A percentile compares a stretch with the other conserved stretches of the same genome.
These are phyloP conservation scores for Chlorops oryzae DNA, from an alignment of 1,140 invertebrate species.

Conservation along the genomic window DNA sequence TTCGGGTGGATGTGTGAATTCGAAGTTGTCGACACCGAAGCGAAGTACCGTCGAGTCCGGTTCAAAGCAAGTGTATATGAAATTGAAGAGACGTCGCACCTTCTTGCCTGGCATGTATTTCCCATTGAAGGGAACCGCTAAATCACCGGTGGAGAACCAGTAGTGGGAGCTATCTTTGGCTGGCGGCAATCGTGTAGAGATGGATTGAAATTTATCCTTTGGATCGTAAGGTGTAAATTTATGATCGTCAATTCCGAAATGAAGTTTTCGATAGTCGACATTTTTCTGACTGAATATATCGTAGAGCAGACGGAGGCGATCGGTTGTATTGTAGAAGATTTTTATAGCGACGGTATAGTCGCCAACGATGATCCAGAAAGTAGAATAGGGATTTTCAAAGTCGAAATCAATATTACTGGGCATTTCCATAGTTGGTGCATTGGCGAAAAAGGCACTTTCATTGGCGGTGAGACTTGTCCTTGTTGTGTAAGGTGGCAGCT, in stretches of 20 bases:
- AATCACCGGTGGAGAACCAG: slow-evolving; percentile 39
- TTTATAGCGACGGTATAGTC: slow-evolving; percentile 33
- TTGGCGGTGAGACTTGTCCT: slow-evolving; percentile 8
- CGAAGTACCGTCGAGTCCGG: slow-evolving; percentile 17
- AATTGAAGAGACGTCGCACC: slow-evolving; percentile 30
- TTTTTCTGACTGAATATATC: slow-evolving; percentile 40
- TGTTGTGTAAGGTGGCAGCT: neutral
- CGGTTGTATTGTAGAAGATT: slow-evolving; percentile 23
- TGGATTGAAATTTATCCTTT: neutral
- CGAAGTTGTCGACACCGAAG: slow-evolving; percentile 37
- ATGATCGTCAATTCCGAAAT: slow-evolving; percentile 39
- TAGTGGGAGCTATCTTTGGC: slow-evolving; percentile 34
- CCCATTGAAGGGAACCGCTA: slow-evolving; percentile 37
- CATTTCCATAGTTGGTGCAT: slow-evolving; percentile 32
- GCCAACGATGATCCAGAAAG: slow-evolving; percentile 33
- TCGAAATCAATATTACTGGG: slow-evolving; percentile 17
- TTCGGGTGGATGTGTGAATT: slow-evolving; percentile 34
- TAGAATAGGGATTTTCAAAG: slow-evolving; percentile 15
- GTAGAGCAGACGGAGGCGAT: slow-evolving; percentile 29
- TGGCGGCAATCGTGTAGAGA: slow-evolving; percentile 18
- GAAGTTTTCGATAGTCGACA: slow-evolving; percentile 29
- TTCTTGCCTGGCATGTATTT: slow-evolving; percentile 26
- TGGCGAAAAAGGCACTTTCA: slow-evolving; percentile 33
- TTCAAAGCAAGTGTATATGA: slow-evolving; percentile 21
- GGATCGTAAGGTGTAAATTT: slow-evolving; percentile 19